Conservation (phyloP, 2,797 vertebrate genomes). For the Spheniscus humboldti region DNA sequence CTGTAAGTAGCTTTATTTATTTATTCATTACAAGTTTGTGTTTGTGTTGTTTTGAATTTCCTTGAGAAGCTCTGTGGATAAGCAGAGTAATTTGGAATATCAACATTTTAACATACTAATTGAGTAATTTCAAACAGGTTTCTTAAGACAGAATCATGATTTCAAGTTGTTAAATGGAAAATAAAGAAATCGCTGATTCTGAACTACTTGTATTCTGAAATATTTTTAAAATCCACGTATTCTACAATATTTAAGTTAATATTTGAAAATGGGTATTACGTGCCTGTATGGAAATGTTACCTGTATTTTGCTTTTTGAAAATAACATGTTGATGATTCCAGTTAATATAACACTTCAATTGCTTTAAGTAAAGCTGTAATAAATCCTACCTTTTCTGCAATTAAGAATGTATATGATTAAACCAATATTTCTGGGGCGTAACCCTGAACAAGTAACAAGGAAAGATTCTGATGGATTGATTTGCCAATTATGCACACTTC, state of each 20-base stretch:
- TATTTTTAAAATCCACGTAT: not conserved
- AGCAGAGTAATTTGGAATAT: not conserved
- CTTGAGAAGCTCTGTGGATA: not conserved
- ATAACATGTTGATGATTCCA: not conserved
- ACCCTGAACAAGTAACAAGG: not conserved
- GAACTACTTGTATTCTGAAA: not conserved
- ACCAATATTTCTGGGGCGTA: not conserved
- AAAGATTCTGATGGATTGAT: not conserved
- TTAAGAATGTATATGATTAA: not conserved
- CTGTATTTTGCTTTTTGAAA: not conserved
- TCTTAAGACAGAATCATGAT: not conserved
- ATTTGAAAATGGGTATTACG: not conserved
- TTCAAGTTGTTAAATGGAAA: not conserved
- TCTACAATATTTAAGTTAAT: not conserved
- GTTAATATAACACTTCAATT: not conserved
- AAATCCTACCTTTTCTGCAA: not conserved
- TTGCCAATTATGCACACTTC: not conserved
- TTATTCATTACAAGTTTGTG: not conserved
- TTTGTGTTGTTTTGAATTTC: not conserved
- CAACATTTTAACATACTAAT: not conserved
- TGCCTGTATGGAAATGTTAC: not conserved
- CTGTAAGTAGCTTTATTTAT: not conserved
- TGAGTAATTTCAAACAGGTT: not conserved
- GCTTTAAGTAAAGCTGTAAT: not conserved
- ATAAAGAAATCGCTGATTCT: not conserved